Percentiles rank a stretch among this genome's conserved stretches.
These are phyloP conservation scores for Channa argus DNA, from an alignment of 2,113 vertebrate species.

Conservation along the genomic window DNA sequence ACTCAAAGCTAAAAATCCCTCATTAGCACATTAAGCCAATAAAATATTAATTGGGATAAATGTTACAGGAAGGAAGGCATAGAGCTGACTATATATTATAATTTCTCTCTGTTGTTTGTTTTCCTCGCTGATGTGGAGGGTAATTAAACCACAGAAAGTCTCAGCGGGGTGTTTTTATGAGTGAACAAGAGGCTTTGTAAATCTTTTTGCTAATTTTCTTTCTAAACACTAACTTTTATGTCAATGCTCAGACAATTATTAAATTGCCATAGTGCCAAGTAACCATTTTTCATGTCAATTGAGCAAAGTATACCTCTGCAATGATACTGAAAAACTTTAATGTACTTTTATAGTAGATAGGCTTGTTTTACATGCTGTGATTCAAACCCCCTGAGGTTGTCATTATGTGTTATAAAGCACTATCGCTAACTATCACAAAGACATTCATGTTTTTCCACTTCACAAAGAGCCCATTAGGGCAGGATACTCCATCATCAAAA, in stretches of 20 bases:
- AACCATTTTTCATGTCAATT: too few relatives aligned
- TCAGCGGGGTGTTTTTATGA: background rate
- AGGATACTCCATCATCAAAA: too few relatives aligned
- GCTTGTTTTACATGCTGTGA: too few relatives aligned
- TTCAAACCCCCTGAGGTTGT: too few relatives aligned
- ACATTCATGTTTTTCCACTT: too few relatives aligned
- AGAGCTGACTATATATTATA: conserved; percentile 27
- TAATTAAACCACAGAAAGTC: conserved; percentile 30
- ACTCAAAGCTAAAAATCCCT: conserved; percentile 63
- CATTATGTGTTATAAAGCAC: too few relatives aligned
- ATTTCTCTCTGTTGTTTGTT: conserved; percentile 23
- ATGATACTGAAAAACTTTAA: too few relatives aligned
- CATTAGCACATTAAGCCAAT: conserved; percentile 74
- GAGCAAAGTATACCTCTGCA: too few relatives aligned
- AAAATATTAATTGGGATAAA: conserved; percentile 76
- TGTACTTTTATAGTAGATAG: too few relatives aligned
- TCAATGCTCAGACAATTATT: background rate
- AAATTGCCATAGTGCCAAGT: too few relatives aligned
- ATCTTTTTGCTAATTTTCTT: conserved; percentile 13
- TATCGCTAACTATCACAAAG: too few relatives aligned
- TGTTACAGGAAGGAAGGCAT: conserved; percentile 55
- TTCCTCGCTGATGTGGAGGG: conserved; percentile 15
- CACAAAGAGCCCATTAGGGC: too few relatives aligned
- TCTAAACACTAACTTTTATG: conserved; percentile 11
- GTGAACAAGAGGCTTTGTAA: background rate